Conservation (phyloP, 2,113 vertebrate genomes). For the Eubucco bourcierii region DNA sequence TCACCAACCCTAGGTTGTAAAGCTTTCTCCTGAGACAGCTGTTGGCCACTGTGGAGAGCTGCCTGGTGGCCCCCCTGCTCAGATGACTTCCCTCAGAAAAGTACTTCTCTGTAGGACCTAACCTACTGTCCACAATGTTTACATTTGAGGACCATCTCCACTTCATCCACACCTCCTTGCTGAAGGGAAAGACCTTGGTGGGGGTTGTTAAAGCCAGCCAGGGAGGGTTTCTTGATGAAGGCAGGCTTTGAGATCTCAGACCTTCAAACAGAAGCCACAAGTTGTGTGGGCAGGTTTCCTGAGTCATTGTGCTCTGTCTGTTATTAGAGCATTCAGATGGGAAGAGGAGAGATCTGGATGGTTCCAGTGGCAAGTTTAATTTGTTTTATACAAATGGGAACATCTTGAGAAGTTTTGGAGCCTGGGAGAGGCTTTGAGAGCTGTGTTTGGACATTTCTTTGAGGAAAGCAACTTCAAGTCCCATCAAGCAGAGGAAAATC, state of each 20-base stretch:
- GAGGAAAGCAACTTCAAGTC: conserved; percentile 46
- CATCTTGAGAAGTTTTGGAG: conserved; percentile 37
- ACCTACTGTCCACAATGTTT: background rate
- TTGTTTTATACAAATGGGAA: conserved; percentile 65
- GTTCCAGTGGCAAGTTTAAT: conserved; percentile 37
- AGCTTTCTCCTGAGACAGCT: background rate
- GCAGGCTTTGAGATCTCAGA: background rate
- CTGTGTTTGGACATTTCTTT: conserved; percentile 18
- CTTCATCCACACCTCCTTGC: background rate
- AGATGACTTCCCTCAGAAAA: background rate
- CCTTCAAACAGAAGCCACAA: conserved; percentile 53
- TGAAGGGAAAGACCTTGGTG: background rate
- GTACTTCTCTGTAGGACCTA: background rate
- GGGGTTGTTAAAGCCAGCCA: background rate
- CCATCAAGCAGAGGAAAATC: conserved; percentile 39
- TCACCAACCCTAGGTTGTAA: background rate
- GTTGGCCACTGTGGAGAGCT: background rate
- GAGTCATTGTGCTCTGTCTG: background rate
- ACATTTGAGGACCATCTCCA: background rate
- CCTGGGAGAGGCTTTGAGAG: conserved; percentile 43
- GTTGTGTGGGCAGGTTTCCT: conserved; percentile 44
- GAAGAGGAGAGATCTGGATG: background rate
- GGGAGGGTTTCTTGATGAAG: background rate
- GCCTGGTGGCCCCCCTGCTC: background rate
- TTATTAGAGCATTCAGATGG: conserved; percentile 45